Base-by-base conservation (phyloP, 30 jellyfish, hydroid and myxozoan species). In the Chrysaora quinquecirrha region DNA sequence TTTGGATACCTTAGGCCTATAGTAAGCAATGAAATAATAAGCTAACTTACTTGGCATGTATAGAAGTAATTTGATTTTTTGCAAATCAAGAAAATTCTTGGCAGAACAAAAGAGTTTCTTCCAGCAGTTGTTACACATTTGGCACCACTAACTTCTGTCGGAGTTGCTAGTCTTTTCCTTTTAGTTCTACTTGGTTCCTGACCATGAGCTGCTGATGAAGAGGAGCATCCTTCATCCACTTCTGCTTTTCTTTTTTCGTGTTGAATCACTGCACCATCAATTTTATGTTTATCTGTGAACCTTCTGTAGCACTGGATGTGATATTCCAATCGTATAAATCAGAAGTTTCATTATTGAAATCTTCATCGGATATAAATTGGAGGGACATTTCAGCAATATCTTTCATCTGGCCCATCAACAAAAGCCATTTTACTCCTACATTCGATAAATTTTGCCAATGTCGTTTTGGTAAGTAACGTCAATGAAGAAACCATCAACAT, bases 251-350 rank as follows among this genome's bases (percentile, higher is more conserved):
- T 34, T 63, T 63, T 63, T 63, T 63, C 75, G 34, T 63, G 75
- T 63, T 63, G 75, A 63, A 63, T 63, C 34, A 63, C 14, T 23
- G 75, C 75, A 20, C 75, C 23, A 28, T 63, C 75, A 63, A 63
- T 63, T 63, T 63, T 63, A 20, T 63, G 75, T 22, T 63, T 63
- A 28, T 63, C 75, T 20, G 75, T 22, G 75, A 63, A 63, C 46
- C 75, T 63, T 63, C 75, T 63, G 34, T 63, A 63, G 75, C 75
- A 63, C 75, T 63, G 75, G 27, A 63, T 63, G 75, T 63, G 75
- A 63, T 63, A 63, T 63, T 63, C 27, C 75, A 30, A 63, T 19
- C 27, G 21, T 30, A 20, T 14, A 63, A 19, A 20, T 28, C 23
- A 63, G 27, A 33, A 43, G 16, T 43, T 43, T 9, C 58, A 43